These are phyloP conservation scores for Enoplosus armatus DNA, from an alignment of 2,797 vertebrate genomes.

Conservation along the genomic window DNA sequence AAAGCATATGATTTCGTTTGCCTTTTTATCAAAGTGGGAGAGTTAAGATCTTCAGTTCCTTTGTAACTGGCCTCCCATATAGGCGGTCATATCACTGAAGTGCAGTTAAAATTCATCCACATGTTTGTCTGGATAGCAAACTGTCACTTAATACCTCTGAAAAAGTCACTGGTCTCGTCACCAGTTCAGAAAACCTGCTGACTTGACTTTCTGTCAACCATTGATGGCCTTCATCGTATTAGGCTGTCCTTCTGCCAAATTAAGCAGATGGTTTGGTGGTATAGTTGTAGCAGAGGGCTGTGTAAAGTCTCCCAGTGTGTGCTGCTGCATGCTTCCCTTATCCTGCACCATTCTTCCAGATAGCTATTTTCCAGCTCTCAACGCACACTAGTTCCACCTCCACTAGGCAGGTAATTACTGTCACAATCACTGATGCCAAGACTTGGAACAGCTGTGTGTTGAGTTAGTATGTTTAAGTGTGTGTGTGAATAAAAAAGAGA, in stretches of 20 bases:
- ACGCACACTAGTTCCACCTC: slow-evolving; percentile 57
- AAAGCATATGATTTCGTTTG: not conserved
- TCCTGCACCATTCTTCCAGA: slow-evolving; percentile 44
- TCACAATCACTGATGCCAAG: slow-evolving; percentile 57
- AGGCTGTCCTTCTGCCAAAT: slow-evolving; percentile 42
- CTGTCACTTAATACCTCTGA: not conserved
- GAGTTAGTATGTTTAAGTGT: slow-evolving; percentile 45
- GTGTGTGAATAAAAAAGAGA: slow-evolving; percentile 38
- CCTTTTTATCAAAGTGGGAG: not conserved
- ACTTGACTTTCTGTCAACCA: slow-evolving; percentile 39
- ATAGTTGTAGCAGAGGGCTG: slow-evolving; percentile 32
- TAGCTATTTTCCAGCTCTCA: slow-evolving; percentile 59
- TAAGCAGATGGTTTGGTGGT: slow-evolving; percentile 44
- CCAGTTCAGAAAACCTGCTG: slow-evolving; percentile 38
- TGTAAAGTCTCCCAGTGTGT: slow-evolving; percentile 39
- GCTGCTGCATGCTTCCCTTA: slow-evolving; percentile 26
- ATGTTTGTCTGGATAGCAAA: not conserved
- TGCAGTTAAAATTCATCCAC: not conserved
- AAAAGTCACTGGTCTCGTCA: not conserved
- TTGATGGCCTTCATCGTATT: slow-evolving; percentile 1
- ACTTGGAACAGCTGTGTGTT: slow-evolving; percentile 62
- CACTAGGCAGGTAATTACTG: slow-evolving; percentile 74
- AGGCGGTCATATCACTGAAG: too few relatives aligned
- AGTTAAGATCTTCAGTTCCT: not conserved
- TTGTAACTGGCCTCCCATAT: not conserved